Evolutionary conservation across 2,888 invertebrate genomes (phyloP).

Genomic region (Caenorhabditis japonica): DNA sequence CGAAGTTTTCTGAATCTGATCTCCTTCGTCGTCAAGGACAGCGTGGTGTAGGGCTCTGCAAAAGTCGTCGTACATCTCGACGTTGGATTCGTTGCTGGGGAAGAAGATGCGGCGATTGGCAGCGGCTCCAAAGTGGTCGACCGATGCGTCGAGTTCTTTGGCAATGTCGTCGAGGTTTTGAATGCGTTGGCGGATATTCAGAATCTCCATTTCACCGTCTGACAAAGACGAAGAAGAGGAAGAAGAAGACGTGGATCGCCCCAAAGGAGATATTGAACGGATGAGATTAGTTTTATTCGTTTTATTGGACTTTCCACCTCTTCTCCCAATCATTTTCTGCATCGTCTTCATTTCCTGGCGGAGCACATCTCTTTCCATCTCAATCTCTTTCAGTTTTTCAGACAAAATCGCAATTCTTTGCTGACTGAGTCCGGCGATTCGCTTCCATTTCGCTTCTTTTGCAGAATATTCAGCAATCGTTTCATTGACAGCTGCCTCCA

Average conservation of each 20-base stretch:
- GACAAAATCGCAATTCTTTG: slow-evolving; percentile 38
- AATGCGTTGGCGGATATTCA: slow-evolving; percentile 54
- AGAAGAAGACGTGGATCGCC: too few species aligned
- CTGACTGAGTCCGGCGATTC: slow-evolving; percentile 23
- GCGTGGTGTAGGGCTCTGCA: slow-evolving; percentile 45
- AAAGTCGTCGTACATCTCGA: slow-evolving; percentile 48
- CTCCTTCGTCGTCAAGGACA: slow-evolving; percentile 29
- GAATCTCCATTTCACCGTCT: slow-evolving; percentile 50
- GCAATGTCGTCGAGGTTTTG: slow-evolving; percentile 60
- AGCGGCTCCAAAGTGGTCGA: slow-evolving; percentile 44
- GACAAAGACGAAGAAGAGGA: slow-evolving; percentile 41
- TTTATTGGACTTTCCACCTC: neutral
- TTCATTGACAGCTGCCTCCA: slow-evolving; percentile 26
- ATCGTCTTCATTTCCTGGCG: slow-evolving; percentile 38
- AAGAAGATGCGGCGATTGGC: slow-evolving; percentile 2
- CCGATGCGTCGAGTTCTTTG: slow-evolving; percentile 56
- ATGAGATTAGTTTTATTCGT: neutral
- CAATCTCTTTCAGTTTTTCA: slow-evolving; percentile 43
- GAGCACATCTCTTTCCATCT: slow-evolving; percentile 45
- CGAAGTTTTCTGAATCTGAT: slow-evolving; percentile 33
- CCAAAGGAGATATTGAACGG: slow-evolving; percentile 8
- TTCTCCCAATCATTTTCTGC: slow-evolving; percentile 27
- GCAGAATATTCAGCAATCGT: slow-evolving; percentile 26
- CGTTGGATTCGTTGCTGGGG: slow-evolving; percentile 23
- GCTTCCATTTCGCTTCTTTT: slow-evolving; percentile 38